Percentiles rank a stretch among this genome's conserved stretches.
phyloP scores from a whole-genome alignment of 2,888 invertebrate genomes.

The Caradrina clavipalpis region DNA sequence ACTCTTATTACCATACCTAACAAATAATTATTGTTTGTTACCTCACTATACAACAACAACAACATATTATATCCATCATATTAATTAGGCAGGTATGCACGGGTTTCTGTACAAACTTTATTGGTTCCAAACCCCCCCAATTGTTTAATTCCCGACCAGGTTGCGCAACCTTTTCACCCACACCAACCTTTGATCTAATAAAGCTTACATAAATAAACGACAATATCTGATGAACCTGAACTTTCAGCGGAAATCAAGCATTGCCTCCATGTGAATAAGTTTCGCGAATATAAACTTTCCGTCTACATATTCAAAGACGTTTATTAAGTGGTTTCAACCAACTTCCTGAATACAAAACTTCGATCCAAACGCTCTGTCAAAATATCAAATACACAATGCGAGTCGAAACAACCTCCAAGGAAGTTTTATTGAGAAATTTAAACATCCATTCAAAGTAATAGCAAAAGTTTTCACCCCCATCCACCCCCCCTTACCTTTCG shows the following conservation, averaged over 20 bases:
- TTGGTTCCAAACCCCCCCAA: background rate
- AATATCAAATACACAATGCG: conserved; percentile 80
- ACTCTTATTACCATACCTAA: too few relatives aligned
- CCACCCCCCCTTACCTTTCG: conserved; percentile 37
- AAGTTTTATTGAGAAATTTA: conserved; percentile 86
- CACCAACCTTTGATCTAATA: conserved; percentile 25
- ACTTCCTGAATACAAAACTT: conserved; percentile 68
- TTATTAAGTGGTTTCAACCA: conserved; percentile 72
- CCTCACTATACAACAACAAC: too few relatives aligned
- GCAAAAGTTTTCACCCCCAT: conserved; percentile 74
- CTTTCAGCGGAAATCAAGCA: conserved; percentile 41
- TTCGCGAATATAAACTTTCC: conserved; percentile 46
- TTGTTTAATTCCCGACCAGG: conserved; percentile 13
- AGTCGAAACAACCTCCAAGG: conserved; percentile 64
- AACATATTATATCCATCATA: too few relatives aligned
- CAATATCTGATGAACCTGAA: conserved; percentile 24
- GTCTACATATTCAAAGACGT: conserved; percentile 64
- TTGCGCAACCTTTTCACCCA: conserved; percentile 14
- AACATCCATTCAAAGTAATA: conserved; percentile 83
- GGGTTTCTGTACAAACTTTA: background rate
- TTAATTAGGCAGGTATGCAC: too few relatives aligned
- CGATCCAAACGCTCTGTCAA: conserved; percentile 75
- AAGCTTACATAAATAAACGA: conserved; percentile 15
- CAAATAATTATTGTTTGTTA: too few relatives aligned
- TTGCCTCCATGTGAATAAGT: conserved; percentile 42